Base-by-base conservation (phyloP, 1,140 invertebrate species). In the Hyposmocoma kahamanoa region DNA sequence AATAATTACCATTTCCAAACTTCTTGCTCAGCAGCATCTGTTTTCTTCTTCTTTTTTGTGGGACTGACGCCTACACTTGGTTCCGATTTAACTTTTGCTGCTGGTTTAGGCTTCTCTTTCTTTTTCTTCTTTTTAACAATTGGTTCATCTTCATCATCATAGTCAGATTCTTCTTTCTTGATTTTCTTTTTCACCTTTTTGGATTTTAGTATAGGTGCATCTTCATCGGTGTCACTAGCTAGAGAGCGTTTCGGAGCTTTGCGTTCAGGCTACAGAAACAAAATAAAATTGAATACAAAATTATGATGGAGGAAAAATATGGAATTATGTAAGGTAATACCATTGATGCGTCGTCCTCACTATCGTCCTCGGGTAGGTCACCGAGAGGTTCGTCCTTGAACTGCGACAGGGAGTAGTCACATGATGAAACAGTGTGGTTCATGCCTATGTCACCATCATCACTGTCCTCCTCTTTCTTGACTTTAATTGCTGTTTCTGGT, bases 1-100 rank as follows among this genome's bases (percentile, higher is more conserved):
- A 74, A 68, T 47, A 78, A 86, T 89, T 88, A 96, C 95, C 96
- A 98, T 91, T 96, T 96, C 96, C 96, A 98, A 53, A 97, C 94
- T 86, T 97, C 93, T 67, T 90, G 89, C 63, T 92, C 90, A 66
- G 95, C 92, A 53, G 95, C 93, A 56, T 94, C 91, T 70, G 95
- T 92, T 69, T 95, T 95, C 69, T 93, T 94, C 70, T 93, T 94
- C 13, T 85, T 73, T 57, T 91, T 92, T 28, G 84, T 89, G 41
- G 88, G 88, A 59, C 87, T 87, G 26, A 59, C 43, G 21, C 49
- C 56, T 39, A 79, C 75, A 50, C 72, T 32, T 10, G 48, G 28
- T 63, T 88, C 87, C 18, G 78, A 67, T 66, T 87, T 80, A 36
- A 36, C 30, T 44, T 50, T 50, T 34, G 15, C 22, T 22, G 32